Conservation (phyloP, 2,113 vertebrate genomes). For the Bubo blakistoni region DNA sequence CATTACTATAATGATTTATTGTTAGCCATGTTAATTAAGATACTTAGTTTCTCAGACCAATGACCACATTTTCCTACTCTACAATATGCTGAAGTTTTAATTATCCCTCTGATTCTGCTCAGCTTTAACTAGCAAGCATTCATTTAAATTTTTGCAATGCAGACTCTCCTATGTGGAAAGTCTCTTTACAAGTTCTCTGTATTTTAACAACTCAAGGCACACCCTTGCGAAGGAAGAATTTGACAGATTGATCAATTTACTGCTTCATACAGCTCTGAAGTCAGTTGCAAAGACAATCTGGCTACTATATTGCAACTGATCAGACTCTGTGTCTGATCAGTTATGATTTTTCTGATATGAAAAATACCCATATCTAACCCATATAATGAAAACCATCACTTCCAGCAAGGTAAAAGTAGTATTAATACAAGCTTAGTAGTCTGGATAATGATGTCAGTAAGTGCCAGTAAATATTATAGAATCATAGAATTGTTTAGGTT, state of each 20-base stretch:
- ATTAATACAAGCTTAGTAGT: background rate
- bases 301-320: background rate
- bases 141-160: background rate
- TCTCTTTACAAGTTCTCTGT: background rate
- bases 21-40: background rate
- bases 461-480: background rate
- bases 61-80: background rate
- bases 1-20: background rate
- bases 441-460: background rate
- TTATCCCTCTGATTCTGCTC: background rate
- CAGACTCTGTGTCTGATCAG: background rate
- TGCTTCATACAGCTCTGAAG: background rate
- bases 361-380: background rate
- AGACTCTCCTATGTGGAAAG: background rate
- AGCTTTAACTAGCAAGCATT: background rate
- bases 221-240: background rate
- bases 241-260: background rate
- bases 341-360: too few species aligned
- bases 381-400: background rate
- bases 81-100: background rate
- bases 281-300: background rate
- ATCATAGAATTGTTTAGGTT: background rate
- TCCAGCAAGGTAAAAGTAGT: background rate
- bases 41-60: background rate
- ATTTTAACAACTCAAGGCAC: background rate